These are phyloP conservation scores for Emydoidea blandingii DNA, from an alignment of 2,797 vertebrate genomes.

Conservation along the genomic window DNA sequence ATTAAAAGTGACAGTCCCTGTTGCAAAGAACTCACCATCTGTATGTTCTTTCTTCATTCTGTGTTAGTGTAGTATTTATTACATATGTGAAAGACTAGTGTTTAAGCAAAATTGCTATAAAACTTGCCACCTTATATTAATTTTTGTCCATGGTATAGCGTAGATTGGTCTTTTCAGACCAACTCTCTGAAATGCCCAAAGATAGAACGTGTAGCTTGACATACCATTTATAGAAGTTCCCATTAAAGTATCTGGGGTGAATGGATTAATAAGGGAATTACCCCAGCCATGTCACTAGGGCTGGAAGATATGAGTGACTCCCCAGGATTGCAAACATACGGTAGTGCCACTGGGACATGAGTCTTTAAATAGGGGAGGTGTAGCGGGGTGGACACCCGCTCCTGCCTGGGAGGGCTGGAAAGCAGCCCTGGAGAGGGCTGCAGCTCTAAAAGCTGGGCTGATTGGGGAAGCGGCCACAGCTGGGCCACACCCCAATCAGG, in stretches of 20 bases:
- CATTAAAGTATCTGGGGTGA: not conserved
- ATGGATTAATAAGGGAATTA: not conserved
- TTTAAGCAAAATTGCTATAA: not conserved
- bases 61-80: not conserved
- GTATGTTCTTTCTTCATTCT: slow-evolving; percentile 9
- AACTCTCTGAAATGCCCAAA: not conserved
- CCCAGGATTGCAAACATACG: not conserved
- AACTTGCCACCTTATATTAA: not conserved
- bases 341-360: not conserved
- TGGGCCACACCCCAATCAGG: too few species aligned
- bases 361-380: not conserved
- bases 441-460: too few species aligned
- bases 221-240: not conserved
- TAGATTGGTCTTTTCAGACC: not conserved
- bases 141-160: not conserved
- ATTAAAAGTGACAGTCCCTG: slow-evolving; percentile 3
- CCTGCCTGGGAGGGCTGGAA: too few species aligned
- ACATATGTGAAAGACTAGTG: not conserved
- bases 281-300: not conserved
- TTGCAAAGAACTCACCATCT: not conserved
- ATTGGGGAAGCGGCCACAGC: too few species aligned
- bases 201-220: not conserved
- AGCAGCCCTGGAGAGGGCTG: too few species aligned
- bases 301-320: not conserved
- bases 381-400: too few species aligned